phyloP scores from a whole-genome alignment of 2,888 invertebrate genomes.

The Morpho deidamia region DNA sequence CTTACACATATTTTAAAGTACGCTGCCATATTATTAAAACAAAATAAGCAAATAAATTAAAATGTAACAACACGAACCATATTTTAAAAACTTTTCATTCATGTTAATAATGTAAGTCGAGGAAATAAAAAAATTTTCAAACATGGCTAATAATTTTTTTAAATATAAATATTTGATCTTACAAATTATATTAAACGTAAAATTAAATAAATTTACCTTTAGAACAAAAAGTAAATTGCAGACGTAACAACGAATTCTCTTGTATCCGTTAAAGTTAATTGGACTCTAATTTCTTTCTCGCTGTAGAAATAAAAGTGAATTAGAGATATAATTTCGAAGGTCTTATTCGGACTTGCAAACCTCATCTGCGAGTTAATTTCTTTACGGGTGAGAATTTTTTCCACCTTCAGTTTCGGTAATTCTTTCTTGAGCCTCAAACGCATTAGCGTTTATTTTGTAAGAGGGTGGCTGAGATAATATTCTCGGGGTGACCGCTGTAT shows the following conservation, averaged over 20 bases:
- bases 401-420: slow-evolving; percentile 37
- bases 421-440: slow-evolving; percentile 55
- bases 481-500: slow-evolving; percentile 48
- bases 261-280: slow-evolving; percentile 18
- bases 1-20: too few relatives aligned
- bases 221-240: neutral
- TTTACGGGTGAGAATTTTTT: slow-evolving; percentile 43
- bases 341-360: slow-evolving; percentile 25
- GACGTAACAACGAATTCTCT: slow-evolving; percentile 14
- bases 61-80: too few relatives aligned
- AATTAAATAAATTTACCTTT: too few relatives aligned
- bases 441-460: slow-evolving; percentile 66
- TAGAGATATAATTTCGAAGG: slow-evolving; percentile 23
- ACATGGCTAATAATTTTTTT: too few relatives aligned
- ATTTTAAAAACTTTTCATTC: too few relatives aligned
- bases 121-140: too few relatives aligned
- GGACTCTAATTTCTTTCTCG: slow-evolving; percentile 16
- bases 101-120: too few relatives aligned
- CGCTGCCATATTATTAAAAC: too few relatives aligned
- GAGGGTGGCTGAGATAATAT: slow-evolving; percentile 62
- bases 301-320: slow-evolving; percentile 25
- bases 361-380: slow-evolving; percentile 25
- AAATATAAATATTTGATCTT: too few relatives aligned
- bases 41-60: too few relatives aligned
- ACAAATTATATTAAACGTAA: too few relatives aligned